phyloP scores from a whole-genome alignment of 2,113 vertebrate genomes.

The Nicator chloris region DNA sequence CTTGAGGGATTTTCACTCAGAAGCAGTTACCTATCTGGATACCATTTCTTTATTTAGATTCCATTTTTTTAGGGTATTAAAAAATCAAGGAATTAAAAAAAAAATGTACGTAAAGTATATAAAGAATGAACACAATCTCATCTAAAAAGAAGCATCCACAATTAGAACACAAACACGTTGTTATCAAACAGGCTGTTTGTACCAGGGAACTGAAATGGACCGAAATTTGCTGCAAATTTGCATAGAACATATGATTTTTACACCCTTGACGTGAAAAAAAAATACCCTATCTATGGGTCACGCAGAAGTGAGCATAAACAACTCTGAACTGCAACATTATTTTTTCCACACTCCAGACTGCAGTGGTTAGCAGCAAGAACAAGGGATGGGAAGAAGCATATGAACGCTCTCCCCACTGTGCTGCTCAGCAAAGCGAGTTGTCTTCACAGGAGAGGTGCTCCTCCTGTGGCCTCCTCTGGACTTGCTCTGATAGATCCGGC shows the following conservation, averaged over 20 bases:
- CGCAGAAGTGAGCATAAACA: neutral
- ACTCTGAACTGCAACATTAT: neutral
- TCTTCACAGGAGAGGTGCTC: neutral
- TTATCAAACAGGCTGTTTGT: neutral
- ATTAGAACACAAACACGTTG: neutral
- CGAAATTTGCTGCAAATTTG: neutral
- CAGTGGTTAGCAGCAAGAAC: neutral
- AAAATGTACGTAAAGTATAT: neutral
- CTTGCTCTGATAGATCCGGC: rapidly evolving
- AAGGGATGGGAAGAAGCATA: neutral
- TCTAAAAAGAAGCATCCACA: neutral
- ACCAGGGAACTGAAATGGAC: neutral
- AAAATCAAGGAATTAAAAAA: neutral
- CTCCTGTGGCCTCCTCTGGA: neutral
- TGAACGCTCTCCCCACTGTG: neutral
- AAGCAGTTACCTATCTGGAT: neutral
- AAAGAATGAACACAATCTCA: neutral
- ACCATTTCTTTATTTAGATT: neutral
- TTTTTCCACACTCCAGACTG: neutral
- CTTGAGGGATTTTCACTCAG: neutral
- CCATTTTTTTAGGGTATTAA: neutral
- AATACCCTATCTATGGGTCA: neutral
- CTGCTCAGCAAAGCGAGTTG: neutral
- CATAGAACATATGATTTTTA: neutral
- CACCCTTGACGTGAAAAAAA: neutral